phyloP scores from a whole-genome alignment of 2,888 invertebrate species.

The Azorinus chamasolen region DNA sequence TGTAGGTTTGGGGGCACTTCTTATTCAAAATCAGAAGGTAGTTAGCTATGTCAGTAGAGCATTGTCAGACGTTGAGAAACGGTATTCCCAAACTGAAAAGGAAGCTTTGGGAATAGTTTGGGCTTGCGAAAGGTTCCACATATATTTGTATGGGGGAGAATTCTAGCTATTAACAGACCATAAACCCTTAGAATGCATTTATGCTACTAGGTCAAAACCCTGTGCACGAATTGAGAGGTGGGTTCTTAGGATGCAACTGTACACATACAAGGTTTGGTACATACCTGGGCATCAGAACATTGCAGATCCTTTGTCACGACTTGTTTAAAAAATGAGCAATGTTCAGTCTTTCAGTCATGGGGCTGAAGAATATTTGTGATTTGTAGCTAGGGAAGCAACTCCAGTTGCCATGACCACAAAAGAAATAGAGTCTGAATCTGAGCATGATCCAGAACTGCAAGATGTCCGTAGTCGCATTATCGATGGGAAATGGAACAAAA shows the following conservation, averaged over 20 bases:
- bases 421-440: background rate
- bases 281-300: background rate
- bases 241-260: constrained; percentile 43
- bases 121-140: constrained; percentile 66
- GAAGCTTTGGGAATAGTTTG: constrained; percentile 69
- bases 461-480: background rate
- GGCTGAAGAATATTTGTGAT: background rate
- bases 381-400: constrained; percentile 7
- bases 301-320: constrained; percentile 4
- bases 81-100: constrained; percentile 51
- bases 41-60: constrained; percentile 36
- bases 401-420: background rate
- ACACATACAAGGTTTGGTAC: background rate
- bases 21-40: constrained; percentile 31
- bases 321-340: background rate
- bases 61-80: constrained; percentile 25
- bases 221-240: constrained; percentile 69
- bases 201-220: constrained; percentile 5
- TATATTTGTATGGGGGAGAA: constrained; percentile 64
- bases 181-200: constrained; percentile 55
- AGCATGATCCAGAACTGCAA: constrained; percentile 34
- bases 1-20: constrained; percentile 36
- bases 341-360: background rate
- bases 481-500: background rate
- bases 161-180: constrained; percentile 67